Conservation (phyloP, 1,140 invertebrate genomes). For the Drosophila seguyi region DNA sequence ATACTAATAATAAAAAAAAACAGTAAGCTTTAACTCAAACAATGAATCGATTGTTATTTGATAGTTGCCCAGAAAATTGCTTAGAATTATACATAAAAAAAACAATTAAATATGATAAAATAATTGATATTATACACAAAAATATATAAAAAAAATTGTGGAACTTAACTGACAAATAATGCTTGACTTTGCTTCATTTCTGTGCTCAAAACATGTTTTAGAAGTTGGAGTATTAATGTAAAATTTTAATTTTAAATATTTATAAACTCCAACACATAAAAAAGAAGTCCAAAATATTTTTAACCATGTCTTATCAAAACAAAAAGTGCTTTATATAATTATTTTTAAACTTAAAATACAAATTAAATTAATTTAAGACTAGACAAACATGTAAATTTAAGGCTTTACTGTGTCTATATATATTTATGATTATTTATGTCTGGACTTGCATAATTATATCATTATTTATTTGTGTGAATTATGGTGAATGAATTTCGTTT, state of each 20-base stretch:
- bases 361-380: not conserved
- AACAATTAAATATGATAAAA: too few relatives aligned
- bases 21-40: too few relatives aligned
- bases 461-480: conserved; percentile 34
- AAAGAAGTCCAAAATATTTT: not conserved
- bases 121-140: too few relatives aligned
- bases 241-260: not conserved
- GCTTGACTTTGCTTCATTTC: not conserved
- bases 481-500: conserved; percentile 30
- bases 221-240: not conserved
- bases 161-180: not conserved
- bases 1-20: too few relatives aligned
- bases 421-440: conserved; percentile 7
- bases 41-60: too few relatives aligned
- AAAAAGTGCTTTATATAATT: not conserved
- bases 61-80: too few relatives aligned
- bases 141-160: not conserved
- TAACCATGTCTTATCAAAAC: not conserved
- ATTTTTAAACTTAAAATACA: not conserved
- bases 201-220: not conserved
- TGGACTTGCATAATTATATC: conserved; percentile 16
- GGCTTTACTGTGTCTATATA: not conserved
- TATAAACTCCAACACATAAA: not conserved
- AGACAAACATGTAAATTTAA: not conserved
- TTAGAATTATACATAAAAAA: too few relatives aligned